A percentile compares a stretch with the other conserved stretches of the same genome.
Evolutionary conservation across 2,113 vertebrate genomes (phyloP).

Genomic region (Australoheros scitulus): DNA sequence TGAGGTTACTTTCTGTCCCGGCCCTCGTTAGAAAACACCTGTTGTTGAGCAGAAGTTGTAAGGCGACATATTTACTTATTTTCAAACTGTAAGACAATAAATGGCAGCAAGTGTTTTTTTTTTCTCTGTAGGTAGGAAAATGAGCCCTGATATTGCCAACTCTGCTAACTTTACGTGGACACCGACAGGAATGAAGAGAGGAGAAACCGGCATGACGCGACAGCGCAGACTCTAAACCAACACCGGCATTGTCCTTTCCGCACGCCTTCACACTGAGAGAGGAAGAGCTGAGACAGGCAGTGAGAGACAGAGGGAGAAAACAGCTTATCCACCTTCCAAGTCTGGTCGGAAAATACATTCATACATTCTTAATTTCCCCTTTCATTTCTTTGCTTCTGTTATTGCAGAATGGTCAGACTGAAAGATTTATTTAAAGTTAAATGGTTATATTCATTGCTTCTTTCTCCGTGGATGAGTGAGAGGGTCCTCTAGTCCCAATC

Average conservation of each 20-base stretch:
- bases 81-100: slow-evolving; percentile 45
- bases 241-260: slow-evolving; percentile 18
- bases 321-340: slow-evolving; percentile 41
- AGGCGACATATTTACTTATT: slow-evolving; percentile 46
- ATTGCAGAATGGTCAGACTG: slow-evolving; percentile 81
- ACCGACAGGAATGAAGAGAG: slow-evolving; percentile 25
- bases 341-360: slow-evolving; percentile 50
- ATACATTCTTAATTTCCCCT: slow-evolving; percentile 73
- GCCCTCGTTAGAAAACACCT: slow-evolving; percentile 16
- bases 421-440: slow-evolving; percentile 61
- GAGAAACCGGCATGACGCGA: not conserved
- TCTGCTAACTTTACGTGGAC: slow-evolving; percentile 47
- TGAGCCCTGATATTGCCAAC: slow-evolving; percentile 60
- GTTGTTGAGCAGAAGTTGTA: slow-evolving; percentile 39
- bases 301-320: slow-evolving; percentile 68
- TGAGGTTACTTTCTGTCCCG: slow-evolving; percentile 16
- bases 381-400: slow-evolving; percentile 65
- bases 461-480: slow-evolving; percentile 67
- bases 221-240: not conserved
- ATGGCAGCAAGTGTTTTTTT: slow-evolving; percentile 43
- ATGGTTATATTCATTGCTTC: slow-evolving; percentile 74
- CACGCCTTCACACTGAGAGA: slow-evolving; percentile 26
- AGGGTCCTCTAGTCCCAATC: slow-evolving; percentile 57
- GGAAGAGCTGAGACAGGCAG: slow-evolving; percentile 56
- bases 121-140: slow-evolving; percentile 41